phyloP scores from a whole-genome alignment of 2,888 invertebrate species.

The Hirtodrosophila cameraria region DNA sequence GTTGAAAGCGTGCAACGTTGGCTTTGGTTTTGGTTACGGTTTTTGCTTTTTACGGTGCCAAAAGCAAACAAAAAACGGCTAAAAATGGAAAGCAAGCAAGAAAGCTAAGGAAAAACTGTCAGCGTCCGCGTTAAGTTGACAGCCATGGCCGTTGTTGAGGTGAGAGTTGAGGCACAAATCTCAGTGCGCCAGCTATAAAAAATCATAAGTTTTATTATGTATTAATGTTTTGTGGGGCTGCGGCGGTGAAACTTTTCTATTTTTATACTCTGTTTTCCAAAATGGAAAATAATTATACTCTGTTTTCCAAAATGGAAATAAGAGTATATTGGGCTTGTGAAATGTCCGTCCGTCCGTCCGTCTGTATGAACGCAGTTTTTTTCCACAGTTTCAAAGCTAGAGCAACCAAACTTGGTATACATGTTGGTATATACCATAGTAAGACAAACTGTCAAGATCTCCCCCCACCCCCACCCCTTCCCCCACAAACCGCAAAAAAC shows the following conservation, averaged over 20 bases:
- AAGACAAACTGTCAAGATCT: too few relatives aligned
- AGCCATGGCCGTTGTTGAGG: constrained; percentile 36
- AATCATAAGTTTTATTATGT: constrained; percentile 72
- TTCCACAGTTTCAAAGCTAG: too few relatives aligned
- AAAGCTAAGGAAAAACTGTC: constrained; percentile 48
- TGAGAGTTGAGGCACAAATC: constrained; percentile 44
- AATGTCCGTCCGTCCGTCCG: too few relatives aligned
- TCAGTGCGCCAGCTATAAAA: constrained; percentile 62
- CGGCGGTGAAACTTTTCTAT: constrained; percentile 14
- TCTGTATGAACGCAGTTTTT: too few relatives aligned
- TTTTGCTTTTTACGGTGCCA: constrained; percentile 66
- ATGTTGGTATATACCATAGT: too few relatives aligned
- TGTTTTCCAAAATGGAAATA: too few relatives aligned
- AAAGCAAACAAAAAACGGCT: constrained; percentile 40
- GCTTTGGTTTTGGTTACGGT: constrained; percentile 52
- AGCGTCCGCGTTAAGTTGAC: constrained; percentile 67
- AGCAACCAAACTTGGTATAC: too few relatives aligned
- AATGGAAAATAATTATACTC: too few relatives aligned
- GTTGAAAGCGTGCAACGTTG: constrained; percentile 64
- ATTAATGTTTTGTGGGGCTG: constrained; percentile 49
- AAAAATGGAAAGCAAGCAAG: constrained; percentile 4
- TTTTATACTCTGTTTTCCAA: too few relatives aligned
- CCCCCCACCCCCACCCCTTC: too few relatives aligned
- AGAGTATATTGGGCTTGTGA: too few relatives aligned
- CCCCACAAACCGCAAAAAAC: too few relatives aligned